Evolutionary conservation across 2,888 invertebrate species (phyloP), one percentile per base, ranked within the genome.

Genomic region (Perithous albicinctus): DNA sequence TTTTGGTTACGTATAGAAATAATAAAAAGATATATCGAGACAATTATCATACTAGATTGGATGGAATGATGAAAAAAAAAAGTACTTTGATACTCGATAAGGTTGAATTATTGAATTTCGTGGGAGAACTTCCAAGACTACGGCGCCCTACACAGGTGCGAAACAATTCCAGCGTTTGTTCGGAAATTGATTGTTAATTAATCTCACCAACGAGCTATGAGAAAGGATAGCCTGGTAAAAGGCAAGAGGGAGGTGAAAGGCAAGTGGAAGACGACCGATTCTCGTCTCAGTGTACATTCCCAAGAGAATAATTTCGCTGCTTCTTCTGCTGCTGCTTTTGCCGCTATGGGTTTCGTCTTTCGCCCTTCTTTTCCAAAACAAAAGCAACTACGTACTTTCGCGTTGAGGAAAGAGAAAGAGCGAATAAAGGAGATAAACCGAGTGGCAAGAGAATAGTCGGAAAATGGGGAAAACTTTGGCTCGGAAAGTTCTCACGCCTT

Each of bases 401-500:
- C 80, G 81, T 70, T 76, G 46, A 26, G 46, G 41, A 8, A 38
- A 69, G 66, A 64, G 74, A 15, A 35, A 72, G 59, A 80, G 29
- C n/a, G 18, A 46, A 23, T 38, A 29, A 15, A 51, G 35, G 54
- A 69, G 54, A 70, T 46, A 61, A 26, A 72, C 77, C 66, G 70
- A 46, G 48, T 51, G 12, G 69, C 86, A 85, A 85, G 84, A 87
- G 88, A 89, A 89, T 87, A 86, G 88, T 88, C 87, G 63, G 83
- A 78, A 70, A 77, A 78, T 70, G 73, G 81, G 77, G 81, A 85
- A 86, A 87, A 87, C 78, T 88, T 88, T 87, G 85, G 82, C 85
- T 83, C 78, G 85, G 86, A 89, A 90, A 87, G 88, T 89, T 89
- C 84, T 84, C 84, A 86, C 86, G 86, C 78, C 79, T 78, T 56